Conservation (phyloP, 2,113 vertebrate genomes). For the Ornithorhynchus anatinus region DNA sequence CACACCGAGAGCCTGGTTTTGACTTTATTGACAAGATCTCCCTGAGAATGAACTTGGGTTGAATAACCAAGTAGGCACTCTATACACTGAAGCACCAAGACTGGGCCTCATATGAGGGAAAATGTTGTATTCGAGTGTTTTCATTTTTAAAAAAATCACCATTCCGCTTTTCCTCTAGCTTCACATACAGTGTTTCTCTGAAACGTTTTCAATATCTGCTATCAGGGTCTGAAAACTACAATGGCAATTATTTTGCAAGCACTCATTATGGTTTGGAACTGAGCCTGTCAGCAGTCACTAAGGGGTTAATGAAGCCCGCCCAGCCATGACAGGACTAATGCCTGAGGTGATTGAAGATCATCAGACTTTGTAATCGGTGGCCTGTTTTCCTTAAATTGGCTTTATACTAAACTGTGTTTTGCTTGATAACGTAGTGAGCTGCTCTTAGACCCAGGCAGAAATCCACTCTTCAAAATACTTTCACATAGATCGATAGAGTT, state of each 20-base stretch:
- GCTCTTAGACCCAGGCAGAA: slow-evolving; percentile 12
- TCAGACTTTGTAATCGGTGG: not conserved
- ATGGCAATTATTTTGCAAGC: slow-evolving; percentile 21
- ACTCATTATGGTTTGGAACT: not conserved
- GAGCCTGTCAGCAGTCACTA: not conserved
- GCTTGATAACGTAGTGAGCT: not conserved
- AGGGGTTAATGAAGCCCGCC: slow-evolving; percentile 15
- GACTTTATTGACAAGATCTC: slow-evolving; percentile 78
- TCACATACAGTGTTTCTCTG: slow-evolving; percentile 3
- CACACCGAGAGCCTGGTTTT: slow-evolving; percentile 64
- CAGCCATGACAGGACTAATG: slow-evolving; percentile 8
- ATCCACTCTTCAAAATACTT: slow-evolving; percentile 12
- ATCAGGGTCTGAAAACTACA: not conserved
- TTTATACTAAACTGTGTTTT: slow-evolving; percentile 37
- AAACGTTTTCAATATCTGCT: slow-evolving; percentile 24
- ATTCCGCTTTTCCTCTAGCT: slow-evolving; percentile 19
- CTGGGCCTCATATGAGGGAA: slow-evolving; percentile 47
- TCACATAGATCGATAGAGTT: not conserved
- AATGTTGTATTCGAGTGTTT: no score
- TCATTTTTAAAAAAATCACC: no score
- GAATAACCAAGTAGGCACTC: slow-evolving; percentile 72
- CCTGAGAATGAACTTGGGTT: slow-evolving; percentile 70
- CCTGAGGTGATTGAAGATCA: slow-evolving; percentile 6
- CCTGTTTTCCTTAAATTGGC: slow-evolving; percentile 19
- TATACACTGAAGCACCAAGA: slow-evolving; percentile 31